Conservation (phyloP, 2,888 invertebrate genomes). For the Brenthis daphne region DNA sequence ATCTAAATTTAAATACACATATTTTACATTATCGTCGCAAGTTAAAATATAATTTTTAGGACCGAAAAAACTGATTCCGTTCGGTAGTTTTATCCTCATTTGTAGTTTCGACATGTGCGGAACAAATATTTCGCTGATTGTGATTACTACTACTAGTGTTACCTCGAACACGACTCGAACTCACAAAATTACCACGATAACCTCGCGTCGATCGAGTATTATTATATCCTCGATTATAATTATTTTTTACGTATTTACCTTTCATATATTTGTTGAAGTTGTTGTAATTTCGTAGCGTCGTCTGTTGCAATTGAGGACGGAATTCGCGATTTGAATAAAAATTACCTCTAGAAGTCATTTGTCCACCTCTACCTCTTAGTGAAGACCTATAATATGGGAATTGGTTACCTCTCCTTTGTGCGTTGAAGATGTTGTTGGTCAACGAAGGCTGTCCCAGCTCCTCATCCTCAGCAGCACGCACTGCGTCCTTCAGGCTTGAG, state of each 20-base stretch:
- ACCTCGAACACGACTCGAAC: neutral
- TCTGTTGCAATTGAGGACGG: no score
- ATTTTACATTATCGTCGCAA: conserved; percentile 8
- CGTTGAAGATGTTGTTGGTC: no score
- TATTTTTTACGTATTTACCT: neutral
- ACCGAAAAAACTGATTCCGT: conserved; percentile 4
- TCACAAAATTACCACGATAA: neutral
- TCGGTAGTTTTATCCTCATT: neutral
- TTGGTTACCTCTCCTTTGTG: no score
- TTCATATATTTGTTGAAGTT: neutral
- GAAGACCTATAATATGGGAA: no score
- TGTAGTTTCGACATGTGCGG: neutral
- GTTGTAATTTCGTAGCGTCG: neutral
- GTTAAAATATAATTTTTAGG: conserved; percentile 12
- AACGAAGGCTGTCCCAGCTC: no score
- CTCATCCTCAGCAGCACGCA: neutral
- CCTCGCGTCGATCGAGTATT: neutral
- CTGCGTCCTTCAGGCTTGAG: neutral
- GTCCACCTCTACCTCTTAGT: no score
- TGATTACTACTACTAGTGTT: neutral
- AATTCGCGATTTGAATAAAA: no score
- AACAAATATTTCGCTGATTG: neutral
- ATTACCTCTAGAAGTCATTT: no score
- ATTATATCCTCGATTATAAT: conserved; percentile 1
- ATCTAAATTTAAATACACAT: neutral